Evolutionary conservation across 1,140 invertebrate species (phyloP), one percentile per base, ranked within the genome.

Genomic region (Liolophura sinensis): DNA sequence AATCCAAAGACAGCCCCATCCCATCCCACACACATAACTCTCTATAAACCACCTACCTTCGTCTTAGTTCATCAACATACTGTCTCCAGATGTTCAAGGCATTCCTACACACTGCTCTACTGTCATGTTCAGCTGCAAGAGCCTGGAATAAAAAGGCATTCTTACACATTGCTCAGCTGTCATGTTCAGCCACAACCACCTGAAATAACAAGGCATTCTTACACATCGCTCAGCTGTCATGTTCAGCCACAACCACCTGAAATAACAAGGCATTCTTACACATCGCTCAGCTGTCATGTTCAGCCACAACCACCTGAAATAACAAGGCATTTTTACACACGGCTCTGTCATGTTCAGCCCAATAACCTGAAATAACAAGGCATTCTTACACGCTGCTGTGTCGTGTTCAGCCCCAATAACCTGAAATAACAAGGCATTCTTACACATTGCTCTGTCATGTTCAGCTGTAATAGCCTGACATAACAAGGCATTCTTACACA

Each of bases 281-380:
- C 0, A 62, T 25, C 0, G 16, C 60, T n/a, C 47, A 40, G 50
- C 69, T 63, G 49, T 70, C 64, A 54, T 77, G 68, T 0, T 70
- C 62, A 15, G 49, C 50, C n/a, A 73, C 75, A 20, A 61, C 22
- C 14, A 51, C 65, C 75, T 76, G 58, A 65, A 68, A 69, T 56
- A 65, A 5, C 49, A 22, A 62, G 16, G 52, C 31, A 61, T 60
- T 20, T 24, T 16, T 14, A 46, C 48, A 46, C 0, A 62, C n/a
- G n/a, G n/a, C n/a, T n/a, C n/a, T n/a, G n/a, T n/a, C n/a, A n/a
- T n/a, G n/a, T n/a, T n/a, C n/a, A n/a, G n/a, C n/a, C n/a, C n/a
- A n/a, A n/a, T n/a, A n/a, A n/a, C n/a, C n/a, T n/a, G n/a, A n/a
- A n/a, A n/a, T n/a, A n/a, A n/a, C n/a, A n/a, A n/a, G n/a, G n/a